phyloP scores from a whole-genome alignment of 1,140 invertebrate species.

The Drosophila paulistorum region DNA sequence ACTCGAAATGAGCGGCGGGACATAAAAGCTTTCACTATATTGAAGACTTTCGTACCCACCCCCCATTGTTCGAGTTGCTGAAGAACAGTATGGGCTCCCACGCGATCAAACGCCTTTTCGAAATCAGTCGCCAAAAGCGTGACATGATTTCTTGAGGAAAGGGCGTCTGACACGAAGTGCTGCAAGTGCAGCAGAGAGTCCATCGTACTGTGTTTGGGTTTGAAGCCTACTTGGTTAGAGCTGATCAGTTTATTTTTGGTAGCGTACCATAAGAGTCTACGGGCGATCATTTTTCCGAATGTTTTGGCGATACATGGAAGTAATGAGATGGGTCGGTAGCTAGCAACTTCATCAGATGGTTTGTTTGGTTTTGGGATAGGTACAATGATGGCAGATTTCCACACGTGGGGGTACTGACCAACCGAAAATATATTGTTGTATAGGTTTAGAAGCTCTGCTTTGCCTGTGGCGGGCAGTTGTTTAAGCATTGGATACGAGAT shows the following conservation, averaged over 20 bases:
- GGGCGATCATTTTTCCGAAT: conserved; percentile 7
- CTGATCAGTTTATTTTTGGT: conserved; percentile 3
- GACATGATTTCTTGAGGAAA: conserved; percentile 29
- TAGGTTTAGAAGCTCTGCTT: no score
- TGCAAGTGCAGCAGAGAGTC: conserved; percentile 36
- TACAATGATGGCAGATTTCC: no score
- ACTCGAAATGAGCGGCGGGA: conserved; percentile 18
- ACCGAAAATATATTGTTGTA: no score
- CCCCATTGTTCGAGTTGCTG: no score
- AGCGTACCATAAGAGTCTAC: conserved; percentile 2
- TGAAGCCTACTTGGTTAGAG: not conserved
- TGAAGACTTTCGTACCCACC: not conserved
- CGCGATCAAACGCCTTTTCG: conserved; percentile 32
- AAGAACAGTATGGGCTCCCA: no score
- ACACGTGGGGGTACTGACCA: no score
- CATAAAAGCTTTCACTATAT: conserved; percentile 1
- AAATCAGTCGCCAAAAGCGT: conserved; percentile 30
- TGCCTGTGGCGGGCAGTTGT: conserved; percentile 1
- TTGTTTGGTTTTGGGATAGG: no score
- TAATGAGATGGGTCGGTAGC: conserved; percentile 34
- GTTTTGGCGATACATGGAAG: conserved; percentile 15
- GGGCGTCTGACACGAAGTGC: conserved; percentile 27
- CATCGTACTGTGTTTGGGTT: conserved; percentile 12
- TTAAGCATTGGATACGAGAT: no score
- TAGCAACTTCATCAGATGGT: conserved; percentile 1